Evolutionary conservation across 2,888 invertebrate species (phyloP), one percentile per base, ranked within the genome.

Genomic region (Allacma fusca): DNA sequence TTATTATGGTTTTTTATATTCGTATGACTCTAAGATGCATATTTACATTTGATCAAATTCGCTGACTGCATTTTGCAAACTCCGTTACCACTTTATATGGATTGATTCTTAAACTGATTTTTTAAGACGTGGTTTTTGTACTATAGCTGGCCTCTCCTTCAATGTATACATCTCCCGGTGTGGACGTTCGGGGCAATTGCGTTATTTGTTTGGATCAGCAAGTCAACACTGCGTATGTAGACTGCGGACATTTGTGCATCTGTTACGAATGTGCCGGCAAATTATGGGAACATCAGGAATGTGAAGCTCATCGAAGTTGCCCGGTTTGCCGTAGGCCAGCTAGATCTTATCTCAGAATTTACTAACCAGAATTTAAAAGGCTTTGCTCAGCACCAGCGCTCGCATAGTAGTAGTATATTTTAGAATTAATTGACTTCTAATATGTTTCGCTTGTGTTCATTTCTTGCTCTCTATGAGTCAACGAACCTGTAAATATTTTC

Each of bases 201-300:
- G 76, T 81, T 1, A 78, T 81, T 43, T 81, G 81, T 62, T 62
- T 73, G 2, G 81, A 80, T 1, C 43, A 70, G 2, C 75, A 57
- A 34, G 76, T 64, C 19, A 78, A 79, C 24, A 70, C 80, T 59
- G 81, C 81, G 7, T 81, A 80, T 62, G n/a, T 64, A 0, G 75
- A 80, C 34, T 81, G 81, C 59, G 81, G 81, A 7, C 81, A 81
- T 62, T 16, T 80, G n/a, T 79, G 77, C 26, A 76, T 80, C 73
- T 81, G 81, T 29, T 68, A 62, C 21, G 57, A 78, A 43, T 81
- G 81, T 29, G 59, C n/a, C 13, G 16, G 50, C 1, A 28, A 28
- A 19, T 26, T 26, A 16, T 44, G 29, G 59, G 43, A 19, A 13
- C 28, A 19, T 23, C 68, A 68, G 26, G n/a, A 13, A 65, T 26